These are phyloP conservation scores for Polia nebulosa DNA, from an alignment of 2,888 invertebrate species.

Conservation along the genomic window DNA sequence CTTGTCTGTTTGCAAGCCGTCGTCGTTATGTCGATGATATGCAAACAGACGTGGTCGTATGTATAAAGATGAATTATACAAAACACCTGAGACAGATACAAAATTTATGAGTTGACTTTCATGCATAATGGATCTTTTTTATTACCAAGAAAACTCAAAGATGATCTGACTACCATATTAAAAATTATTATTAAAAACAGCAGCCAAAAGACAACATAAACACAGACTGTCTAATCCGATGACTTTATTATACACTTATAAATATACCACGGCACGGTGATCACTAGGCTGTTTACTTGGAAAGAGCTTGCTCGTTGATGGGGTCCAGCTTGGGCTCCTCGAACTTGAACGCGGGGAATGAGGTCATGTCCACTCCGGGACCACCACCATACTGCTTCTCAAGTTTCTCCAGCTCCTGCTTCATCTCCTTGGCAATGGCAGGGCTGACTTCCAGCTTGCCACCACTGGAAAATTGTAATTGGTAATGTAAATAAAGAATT, in stretches of 20 bases:
- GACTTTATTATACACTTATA: constrained; percentile 72
- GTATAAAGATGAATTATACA: no score
- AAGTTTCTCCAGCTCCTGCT: constrained; percentile 95
- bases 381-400: constrained; percentile 95
- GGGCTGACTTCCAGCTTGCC: constrained; percentile 96
- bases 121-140: no score
- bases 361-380: constrained; percentile 95
- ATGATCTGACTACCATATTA: neutral
- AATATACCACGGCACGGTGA: constrained; percentile 54
- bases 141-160: neutral
- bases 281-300: constrained; percentile 76
- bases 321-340: constrained; percentile 93
- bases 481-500: neutral
- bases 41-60: no score
- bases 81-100: no score
- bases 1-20: no score
- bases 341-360: constrained; percentile 97
- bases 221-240: constrained; percentile 68
- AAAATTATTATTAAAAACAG: no score
- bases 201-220: constrained; percentile 40
- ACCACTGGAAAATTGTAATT: constrained; percentile 90
- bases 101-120: no score
- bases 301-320: constrained; percentile 87
- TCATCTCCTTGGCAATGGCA: constrained; percentile 93
- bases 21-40: no score